Evolutionary conservation across 2,888 invertebrate species (phyloP).

Genomic region (Xylophagus ater): DNA sequence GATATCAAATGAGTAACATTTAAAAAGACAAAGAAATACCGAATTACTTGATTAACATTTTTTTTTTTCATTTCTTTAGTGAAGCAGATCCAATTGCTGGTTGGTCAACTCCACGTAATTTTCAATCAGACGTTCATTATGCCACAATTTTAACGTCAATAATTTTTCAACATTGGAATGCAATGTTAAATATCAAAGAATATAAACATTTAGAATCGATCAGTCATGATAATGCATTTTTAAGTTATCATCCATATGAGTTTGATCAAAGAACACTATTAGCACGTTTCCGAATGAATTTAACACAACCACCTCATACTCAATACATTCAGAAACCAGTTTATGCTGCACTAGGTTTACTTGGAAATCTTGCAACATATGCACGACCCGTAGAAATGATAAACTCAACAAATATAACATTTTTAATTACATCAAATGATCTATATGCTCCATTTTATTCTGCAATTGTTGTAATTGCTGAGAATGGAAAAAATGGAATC

Average conservation of each 20-base stretch:
- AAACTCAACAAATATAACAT: too few relatives aligned
- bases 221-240: slow-evolving; percentile 56
- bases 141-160: slow-evolving; percentile 43
- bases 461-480: slow-evolving; percentile 14
- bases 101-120: slow-evolving; percentile 46
- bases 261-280: slow-evolving; percentile 52
- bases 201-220: slow-evolving; percentile 40
- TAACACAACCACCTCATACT: slow-evolving; percentile 40
- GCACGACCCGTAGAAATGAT: too few relatives aligned
- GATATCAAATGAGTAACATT: slow-evolving; percentile 48
- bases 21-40: too few relatives aligned
- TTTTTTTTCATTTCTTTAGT: too few relatives aligned
- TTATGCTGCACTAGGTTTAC: slow-evolving; percentile 44
- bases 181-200: slow-evolving; percentile 27
- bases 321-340: slow-evolving; percentile 52
- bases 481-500: slow-evolving; percentile 8
- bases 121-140: slow-evolving; percentile 49
- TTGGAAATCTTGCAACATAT: slow-evolving; percentile 42
- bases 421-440: slow-evolving; percentile 10
- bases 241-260: slow-evolving; percentile 50
- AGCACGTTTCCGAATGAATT: slow-evolving; percentile 51
- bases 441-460: slow-evolving; percentile 13
- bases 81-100: slow-evolving; percentile 52
- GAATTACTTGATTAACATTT: too few relatives aligned
- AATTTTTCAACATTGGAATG: slow-evolving; percentile 39